phyloP scores from a whole-genome alignment of 2,797 vertebrate species.

The Eremophila alpestris region DNA sequence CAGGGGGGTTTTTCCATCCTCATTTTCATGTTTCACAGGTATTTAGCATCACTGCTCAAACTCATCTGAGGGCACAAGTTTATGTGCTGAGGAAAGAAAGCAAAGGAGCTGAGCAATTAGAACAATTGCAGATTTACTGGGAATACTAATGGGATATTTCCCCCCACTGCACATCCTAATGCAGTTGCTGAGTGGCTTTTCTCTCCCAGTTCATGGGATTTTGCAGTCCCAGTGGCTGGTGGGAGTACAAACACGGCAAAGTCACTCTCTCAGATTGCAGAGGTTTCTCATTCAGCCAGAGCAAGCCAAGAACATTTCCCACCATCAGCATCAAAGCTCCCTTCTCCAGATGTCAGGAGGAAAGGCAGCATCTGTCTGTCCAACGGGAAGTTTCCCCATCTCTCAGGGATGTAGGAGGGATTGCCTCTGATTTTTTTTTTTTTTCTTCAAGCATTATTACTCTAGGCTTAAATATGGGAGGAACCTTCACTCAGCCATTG shows the following conservation, averaged over 20 bases:
- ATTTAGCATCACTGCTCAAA: neutral
- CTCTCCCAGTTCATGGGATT: neutral
- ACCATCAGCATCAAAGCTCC: conserved; percentile 16
- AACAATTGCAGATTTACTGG: neutral
- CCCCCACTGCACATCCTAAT: neutral
- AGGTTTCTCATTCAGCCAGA: conserved; percentile 1
- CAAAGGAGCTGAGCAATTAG: neutral
- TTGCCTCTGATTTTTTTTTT: neutral
- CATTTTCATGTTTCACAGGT: neutral
- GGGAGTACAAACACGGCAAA: neutral
- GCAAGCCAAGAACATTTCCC: conserved; percentile 55
- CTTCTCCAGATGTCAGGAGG: conserved; percentile 32
- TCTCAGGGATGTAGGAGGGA: neutral
- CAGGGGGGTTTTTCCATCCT: neutral
- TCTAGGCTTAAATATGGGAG: neutral
- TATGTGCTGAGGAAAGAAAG: neutral
- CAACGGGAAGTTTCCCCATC: neutral
- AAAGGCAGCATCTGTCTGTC: conserved; percentile 40
- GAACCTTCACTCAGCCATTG: neutral
- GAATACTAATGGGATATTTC: accelerated
- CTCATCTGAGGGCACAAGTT: neutral
- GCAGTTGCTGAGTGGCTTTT: neutral
- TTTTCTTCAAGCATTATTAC: neutral
- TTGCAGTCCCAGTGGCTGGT: neutral
- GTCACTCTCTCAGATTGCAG: neutral